phyloP scores from a whole-genome alignment of 2,888 invertebrate genomes.

The Cosmia pyralina region DNA sequence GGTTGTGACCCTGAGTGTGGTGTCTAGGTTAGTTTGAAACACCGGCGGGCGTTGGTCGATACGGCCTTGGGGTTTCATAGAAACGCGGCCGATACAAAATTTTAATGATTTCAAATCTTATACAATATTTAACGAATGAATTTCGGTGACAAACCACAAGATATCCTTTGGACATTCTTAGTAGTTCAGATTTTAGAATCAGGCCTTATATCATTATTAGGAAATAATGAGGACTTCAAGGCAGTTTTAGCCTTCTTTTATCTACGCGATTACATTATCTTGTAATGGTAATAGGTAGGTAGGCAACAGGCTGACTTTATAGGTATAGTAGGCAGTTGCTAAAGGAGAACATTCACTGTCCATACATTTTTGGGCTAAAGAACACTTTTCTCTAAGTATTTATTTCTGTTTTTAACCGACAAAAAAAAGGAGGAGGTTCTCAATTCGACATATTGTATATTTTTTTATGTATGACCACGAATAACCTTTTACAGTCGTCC shows the following conservation, averaged over 20 bases:
- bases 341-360: no score
- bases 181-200: neutral
- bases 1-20: conserved; percentile 42
- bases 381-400: no score
- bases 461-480: no score
- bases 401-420: no score
- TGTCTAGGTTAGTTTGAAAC: conserved; percentile 54
- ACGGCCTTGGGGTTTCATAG: conserved; percentile 49
- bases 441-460: no score
- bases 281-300: neutral
- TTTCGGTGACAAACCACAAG: conserved; percentile 13
- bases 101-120: conserved; percentile 20
- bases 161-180: conserved; percentile 18
- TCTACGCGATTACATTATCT: neutral
- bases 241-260: neutral
- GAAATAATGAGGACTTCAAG: neutral
- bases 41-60: conserved; percentile 63
- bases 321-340: neutral
- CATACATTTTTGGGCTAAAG: no score
- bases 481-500: no score
- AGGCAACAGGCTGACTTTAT: no score
- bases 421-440: no score
- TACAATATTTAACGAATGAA: neutral
- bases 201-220: neutral
- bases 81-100: conserved; percentile 24